These are phyloP conservation scores for Trichacis sp. DNA, from an alignment of 2,888 invertebrate genomes.

Conservation along the genomic window DNA sequence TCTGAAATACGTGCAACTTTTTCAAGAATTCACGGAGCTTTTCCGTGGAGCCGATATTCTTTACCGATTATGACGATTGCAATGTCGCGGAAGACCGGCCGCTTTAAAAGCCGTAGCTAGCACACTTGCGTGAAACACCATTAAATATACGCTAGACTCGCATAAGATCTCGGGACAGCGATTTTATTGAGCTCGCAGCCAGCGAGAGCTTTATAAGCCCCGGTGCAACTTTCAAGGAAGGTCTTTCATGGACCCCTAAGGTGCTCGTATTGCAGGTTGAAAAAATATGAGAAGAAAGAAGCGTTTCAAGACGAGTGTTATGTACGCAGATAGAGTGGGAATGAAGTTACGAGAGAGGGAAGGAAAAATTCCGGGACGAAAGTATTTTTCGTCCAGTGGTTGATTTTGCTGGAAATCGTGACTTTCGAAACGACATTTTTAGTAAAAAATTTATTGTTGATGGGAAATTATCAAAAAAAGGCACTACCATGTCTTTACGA, in stretches of 20 bases:
- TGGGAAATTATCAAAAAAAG: no score
- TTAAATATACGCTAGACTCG: conserved; percentile 14
- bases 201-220: conserved; percentile 16
- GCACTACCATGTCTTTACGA: no score
- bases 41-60: not conserved
- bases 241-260: not conserved
- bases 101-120: conserved; percentile 7
- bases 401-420: no score
- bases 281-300: not conserved
- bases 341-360: not conserved
- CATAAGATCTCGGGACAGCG: conserved; percentile 18
- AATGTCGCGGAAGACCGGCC: not conserved
- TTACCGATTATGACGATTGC: not conserved
- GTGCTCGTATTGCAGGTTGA: not conserved
- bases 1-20: not conserved
- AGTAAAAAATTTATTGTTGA: no score
- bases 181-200: conserved; percentile 19
- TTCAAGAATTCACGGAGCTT: not conserved
- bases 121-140: conserved; percentile 11
- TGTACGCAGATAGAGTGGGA: not conserved
- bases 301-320: not conserved
- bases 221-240: conserved; percentile 3
- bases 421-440: no score
- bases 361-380: not conserved
- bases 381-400: no score